Percentiles rank a stretch among this genome's conserved stretches.
Evolutionary conservation across 1,140 invertebrate species (phyloP).

Genomic region (Drosophila albomicans): DNA sequence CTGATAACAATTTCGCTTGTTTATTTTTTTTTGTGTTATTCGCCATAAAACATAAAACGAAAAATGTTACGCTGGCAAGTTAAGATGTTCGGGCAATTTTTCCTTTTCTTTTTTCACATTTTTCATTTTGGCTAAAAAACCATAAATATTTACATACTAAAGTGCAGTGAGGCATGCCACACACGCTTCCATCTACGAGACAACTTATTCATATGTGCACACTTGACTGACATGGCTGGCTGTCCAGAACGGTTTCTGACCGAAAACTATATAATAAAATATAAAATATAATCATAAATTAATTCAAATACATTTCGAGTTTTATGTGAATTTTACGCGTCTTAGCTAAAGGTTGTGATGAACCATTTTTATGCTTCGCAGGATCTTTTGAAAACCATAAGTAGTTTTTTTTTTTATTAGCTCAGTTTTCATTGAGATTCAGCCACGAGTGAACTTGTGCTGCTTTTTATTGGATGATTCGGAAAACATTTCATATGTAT

Average conservation of each 20-base stretch:
- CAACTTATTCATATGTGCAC: slow-evolving; percentile 6
- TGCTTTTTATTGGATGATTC: slow-evolving; percentile 23
- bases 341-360: background rate
- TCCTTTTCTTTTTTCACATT: background rate
- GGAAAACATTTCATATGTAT: slow-evolving; percentile 47
- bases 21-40: slow-evolving; percentile 10
- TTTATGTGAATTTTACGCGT: slow-evolving; percentile 47
- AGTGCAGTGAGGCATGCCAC: slow-evolving; percentile 35
- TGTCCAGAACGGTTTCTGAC: slow-evolving; percentile 8
- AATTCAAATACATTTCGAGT: slow-evolving; percentile 51
- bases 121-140: slow-evolving; percentile 8
- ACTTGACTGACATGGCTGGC: slow-evolving; percentile 25
- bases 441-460: slow-evolving; percentile 24
- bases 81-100: slow-evolving; percentile 14
- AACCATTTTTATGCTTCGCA: slow-evolving; percentile 18
- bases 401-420: slow-evolving; percentile 20
- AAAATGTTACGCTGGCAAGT: background rate
- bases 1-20: slow-evolving; percentile 8
- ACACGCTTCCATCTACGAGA: background rate
- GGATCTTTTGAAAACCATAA: slow-evolving; percentile 25
- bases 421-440: slow-evolving; percentile 46
- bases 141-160: slow-evolving; percentile 37
- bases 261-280: slow-evolving; percentile 56
- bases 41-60: slow-evolving; percentile 15
- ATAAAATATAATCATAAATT: slow-evolving; percentile 63